Evolutionary conservation across 2,797 vertebrate species (phyloP), one percentile per base, ranked within the genome.

Genomic region (Mallotus villosus): DNA sequence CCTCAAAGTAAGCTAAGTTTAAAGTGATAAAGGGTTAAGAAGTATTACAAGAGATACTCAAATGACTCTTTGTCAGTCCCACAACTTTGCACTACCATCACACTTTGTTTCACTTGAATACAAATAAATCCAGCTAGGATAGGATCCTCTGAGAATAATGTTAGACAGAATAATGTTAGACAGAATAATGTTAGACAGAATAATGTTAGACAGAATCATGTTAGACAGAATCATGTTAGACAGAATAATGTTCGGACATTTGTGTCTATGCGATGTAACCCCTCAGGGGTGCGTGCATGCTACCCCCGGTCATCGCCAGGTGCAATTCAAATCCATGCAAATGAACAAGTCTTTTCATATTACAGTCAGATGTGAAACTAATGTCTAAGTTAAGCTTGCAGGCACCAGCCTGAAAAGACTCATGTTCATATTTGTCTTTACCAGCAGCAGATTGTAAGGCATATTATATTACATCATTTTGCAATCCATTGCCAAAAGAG

Each of bases 241-340:
- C n/a, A n/a, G n/a, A n/a, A n/a, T n/a, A n/a, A n/a, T n/a, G n/a
- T n/a, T n/a, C n/a, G n/a, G n/a, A n/a, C 2, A 46, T 46, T 12
- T 46, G 2, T 24, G 65, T 67, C 12, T 53, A 19, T 57, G 17
- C 16, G 4, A 25, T 22, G 4, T 12, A 11, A 58, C 53, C 32
- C 53, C 51, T 29, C 34, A 68, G 55, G 66, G n/a, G 22, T 59
- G 53, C 32, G 53, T 58, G 67, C 53, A 17, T 41, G n/a, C 55
- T n/a, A 2, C 19, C 21, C 55, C n/a, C 25, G 37, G 55, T 34
- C 19, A 59, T 68, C 24, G 6, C 29, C 67, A 34, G 55, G 27
- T 12, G 53, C 12, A 22, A 68, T 68, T 58, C 67, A 68, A 68
- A 58, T 59, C 1, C 67, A 68, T 68, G 67, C 53, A 68, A 68